These are phyloP conservation scores for Ictalurus punctatus DNA, from an alignment of 2,113 vertebrate species.

Conservation along the genomic window DNA sequence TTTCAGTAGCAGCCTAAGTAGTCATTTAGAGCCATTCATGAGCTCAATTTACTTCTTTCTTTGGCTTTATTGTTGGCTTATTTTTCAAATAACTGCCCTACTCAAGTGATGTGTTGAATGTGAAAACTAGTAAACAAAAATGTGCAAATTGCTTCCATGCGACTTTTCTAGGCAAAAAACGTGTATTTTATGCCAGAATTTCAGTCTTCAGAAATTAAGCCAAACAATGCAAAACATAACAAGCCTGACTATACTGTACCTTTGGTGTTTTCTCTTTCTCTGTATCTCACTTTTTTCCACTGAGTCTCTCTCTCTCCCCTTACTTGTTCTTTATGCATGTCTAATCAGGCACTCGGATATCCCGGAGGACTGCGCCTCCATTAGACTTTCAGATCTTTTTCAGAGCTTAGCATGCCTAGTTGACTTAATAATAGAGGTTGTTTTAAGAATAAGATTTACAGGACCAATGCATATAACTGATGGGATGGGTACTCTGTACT, in stretches of 20 bases:
- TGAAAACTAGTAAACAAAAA: slow-evolving; percentile 19
- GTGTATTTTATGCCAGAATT: neutral
- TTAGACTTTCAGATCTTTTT: slow-evolving; percentile 35
- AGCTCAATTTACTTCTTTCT: neutral
- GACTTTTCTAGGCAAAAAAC: neutral
- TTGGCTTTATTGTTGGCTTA: slow-evolving; percentile 18
- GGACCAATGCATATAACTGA: neutral
- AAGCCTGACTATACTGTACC: neutral
- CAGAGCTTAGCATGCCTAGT: neutral
- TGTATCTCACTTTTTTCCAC: neutral
- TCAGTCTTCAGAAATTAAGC: neutral
- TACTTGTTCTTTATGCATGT: neutral
- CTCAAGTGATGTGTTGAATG: slow-evolving; percentile 1
- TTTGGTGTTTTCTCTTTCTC: neutral
- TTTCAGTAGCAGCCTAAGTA: slow-evolving; percentile 1
- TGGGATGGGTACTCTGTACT: slow-evolving; percentile 60
- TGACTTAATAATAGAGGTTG: slow-evolving; percentile 28
- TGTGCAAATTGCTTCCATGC: neutral
- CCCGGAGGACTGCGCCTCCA: slow-evolving; percentile 23
- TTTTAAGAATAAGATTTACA: slow-evolving; percentile 20
- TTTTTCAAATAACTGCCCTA: neutral
- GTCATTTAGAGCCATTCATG: slow-evolving; percentile 21
- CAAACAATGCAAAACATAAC: slow-evolving; percentile 22
- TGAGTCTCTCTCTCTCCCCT: neutral
- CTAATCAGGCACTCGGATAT: slow-evolving; percentile 27